A percentile compares a stretch with the other conserved stretches of the same genome.
Conservation (phyloP, 2,797 vertebrate species). For the Sphenopsis melanotis region DNA sequence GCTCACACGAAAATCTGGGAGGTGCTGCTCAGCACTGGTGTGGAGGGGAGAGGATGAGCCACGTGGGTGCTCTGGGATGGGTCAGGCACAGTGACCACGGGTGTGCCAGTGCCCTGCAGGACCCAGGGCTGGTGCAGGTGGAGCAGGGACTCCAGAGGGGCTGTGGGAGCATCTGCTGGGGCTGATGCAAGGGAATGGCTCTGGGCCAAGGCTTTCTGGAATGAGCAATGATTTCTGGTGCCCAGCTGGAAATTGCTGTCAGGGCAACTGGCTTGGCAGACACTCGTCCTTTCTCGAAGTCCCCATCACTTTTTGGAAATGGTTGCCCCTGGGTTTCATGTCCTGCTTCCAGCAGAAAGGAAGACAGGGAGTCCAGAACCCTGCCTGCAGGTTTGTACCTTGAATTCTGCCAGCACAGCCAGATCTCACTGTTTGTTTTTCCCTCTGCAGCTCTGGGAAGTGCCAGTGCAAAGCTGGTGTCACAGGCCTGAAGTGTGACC, state of each 20-base stretch:
- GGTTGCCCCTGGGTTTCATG: not conserved
- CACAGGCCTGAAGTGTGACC: conserved; percentile 83
- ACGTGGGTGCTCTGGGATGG: fast-evolving
- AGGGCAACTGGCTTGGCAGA: not conserved
- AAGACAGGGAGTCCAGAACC: not conserved
- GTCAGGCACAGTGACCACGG: fast-evolving
- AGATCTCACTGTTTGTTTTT: not conserved
- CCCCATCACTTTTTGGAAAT: not conserved
- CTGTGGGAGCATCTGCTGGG: not conserved
- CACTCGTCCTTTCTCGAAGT: not conserved
- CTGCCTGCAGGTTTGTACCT: not conserved
- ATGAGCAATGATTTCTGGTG: not conserved
- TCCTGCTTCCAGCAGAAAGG: not conserved
- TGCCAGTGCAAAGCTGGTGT: conserved; percentile 88
- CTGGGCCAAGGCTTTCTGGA: not conserved
- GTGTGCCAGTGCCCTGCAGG: not conserved
- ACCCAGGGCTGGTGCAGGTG: not conserved
- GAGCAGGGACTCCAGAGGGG: not conserved
- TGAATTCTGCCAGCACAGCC: not conserved
- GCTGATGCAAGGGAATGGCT: not conserved
- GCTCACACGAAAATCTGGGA: fast-evolving
- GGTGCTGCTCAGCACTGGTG: fast-evolving
- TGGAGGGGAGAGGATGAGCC: not conserved
- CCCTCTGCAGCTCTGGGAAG: conserved; percentile 81
- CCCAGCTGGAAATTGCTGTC: not conserved